Conservation (phyloP, 2,888 invertebrate species). For the Papilio demoleus region DNA sequence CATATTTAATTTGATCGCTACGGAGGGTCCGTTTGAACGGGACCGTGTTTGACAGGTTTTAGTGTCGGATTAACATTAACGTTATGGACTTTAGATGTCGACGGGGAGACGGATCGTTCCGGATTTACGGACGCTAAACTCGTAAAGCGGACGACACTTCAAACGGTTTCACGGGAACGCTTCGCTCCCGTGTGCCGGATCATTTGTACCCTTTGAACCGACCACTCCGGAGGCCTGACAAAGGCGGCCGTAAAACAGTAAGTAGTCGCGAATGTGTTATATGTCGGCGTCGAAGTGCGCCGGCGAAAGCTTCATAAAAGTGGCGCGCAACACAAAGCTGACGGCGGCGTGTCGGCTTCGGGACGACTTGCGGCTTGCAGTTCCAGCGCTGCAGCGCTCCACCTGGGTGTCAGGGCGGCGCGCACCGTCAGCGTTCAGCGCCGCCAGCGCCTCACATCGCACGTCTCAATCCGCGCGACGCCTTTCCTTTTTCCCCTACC, state of each 20-base stretch:
- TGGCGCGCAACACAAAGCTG: slow-evolving; percentile 76
- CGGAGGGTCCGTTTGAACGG: slow-evolving; percentile 71
- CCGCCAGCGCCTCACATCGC: slow-evolving; percentile 78
- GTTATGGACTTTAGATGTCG: slow-evolving; percentile 74
- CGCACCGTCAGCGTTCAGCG: slow-evolving; percentile 42
- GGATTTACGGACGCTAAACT: slow-evolving; percentile 39
- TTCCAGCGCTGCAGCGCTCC: slow-evolving; percentile 74
- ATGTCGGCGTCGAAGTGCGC: slow-evolving; percentile 73
- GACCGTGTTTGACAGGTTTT: slow-evolving; percentile 81
- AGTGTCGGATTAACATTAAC: slow-evolving; percentile 81
- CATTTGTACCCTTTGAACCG: slow-evolving; percentile 76
- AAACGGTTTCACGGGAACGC: slow-evolving; percentile 65
- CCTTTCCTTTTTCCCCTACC: slow-evolving; percentile 83
- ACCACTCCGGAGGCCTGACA: slow-evolving; percentile 61
- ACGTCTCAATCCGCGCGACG: slow-evolving; percentile 82
- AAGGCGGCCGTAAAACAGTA: slow-evolving; percentile 75
- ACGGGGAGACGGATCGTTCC: slow-evolving; percentile 57
- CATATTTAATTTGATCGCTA: slow-evolving; percentile 83
- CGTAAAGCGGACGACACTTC: slow-evolving; percentile 62
- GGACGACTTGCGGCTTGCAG: slow-evolving; percentile 55
- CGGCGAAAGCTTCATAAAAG: slow-evolving; percentile 78
- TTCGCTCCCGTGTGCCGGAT: slow-evolving; percentile 62
- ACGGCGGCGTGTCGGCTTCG: slow-evolving; percentile 58
- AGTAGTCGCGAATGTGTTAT: slow-evolving; percentile 78
- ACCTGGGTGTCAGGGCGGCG: slow-evolving; percentile 77